Evolutionary conservation across 2,797 vertebrate species (phyloP), one percentile per base, ranked within the genome.

Genomic region (Liasis olivaceus): DNA sequence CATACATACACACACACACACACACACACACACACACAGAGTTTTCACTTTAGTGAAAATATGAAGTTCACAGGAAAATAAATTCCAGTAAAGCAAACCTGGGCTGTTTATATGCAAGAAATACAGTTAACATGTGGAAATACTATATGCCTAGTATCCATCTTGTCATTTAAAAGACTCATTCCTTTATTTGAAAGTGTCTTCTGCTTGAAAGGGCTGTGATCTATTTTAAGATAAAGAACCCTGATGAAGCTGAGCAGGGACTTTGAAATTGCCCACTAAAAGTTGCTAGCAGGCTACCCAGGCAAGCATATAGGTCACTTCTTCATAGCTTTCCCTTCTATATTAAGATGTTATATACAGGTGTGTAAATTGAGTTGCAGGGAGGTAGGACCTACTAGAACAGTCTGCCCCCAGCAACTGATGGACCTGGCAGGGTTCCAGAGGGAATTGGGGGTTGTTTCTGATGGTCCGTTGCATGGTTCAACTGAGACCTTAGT

Each of bases 21-120:
- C 36, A 36, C 36, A 36, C 36, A 36, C 36, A 36, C 36, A 36
- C 36, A 36, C 36, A 36, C 36, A 36, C 36, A 36, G 36, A 42
- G 36, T 42, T 42, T 42, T 42, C 2, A 94, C 93, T 95, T 92
- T 90, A 20, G 31, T 93, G 64, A 51, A 0, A 0, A 93, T 63
- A 28, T 90, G 87, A 85, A 63, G 90, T 87, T 91, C 59, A 0
- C 69, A 56, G 62, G 72, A 64, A 95, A 3, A 72, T 84, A 9
- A 66, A 51, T 85, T 59, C 42, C 77, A 0, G 0, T 89, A 85
- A 81, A 5, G 3, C 26, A 87, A 95, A 84, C 59, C 11, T 5
- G 12, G 72, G 31, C 6, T 42, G 26, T 59, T 90, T 90, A 69
- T n/a, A 20, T 20, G 28, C 24, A 69, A 28, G 62, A 89, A 12